A percentile compares a stretch with the other conserved stretches of the same genome.
phyloP scores from a whole-genome alignment of 2,113 vertebrate genomes.

The Pachycephala philippinensis region DNA sequence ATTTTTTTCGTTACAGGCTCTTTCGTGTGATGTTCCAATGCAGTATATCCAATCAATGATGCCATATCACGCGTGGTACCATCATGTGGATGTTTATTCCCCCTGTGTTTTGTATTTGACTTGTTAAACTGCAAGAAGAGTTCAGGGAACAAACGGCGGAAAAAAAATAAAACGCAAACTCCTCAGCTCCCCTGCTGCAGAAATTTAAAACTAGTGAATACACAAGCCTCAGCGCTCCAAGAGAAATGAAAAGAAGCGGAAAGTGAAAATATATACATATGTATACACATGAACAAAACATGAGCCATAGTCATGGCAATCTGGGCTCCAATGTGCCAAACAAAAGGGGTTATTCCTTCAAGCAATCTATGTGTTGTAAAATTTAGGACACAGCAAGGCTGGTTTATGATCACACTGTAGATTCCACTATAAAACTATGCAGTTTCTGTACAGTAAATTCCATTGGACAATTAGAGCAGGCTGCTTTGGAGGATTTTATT shows the following conservation, averaged over 20 bases:
- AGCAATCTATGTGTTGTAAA: slow-evolving; percentile 24
- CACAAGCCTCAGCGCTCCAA: slow-evolving; percentile 44
- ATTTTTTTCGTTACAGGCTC: slow-evolving; percentile 44
- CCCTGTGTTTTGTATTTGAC: slow-evolving; percentile 73
- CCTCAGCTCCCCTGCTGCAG: slow-evolving; percentile 42
- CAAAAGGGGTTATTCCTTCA: slow-evolving; percentile 45
- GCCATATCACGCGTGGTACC: slow-evolving; percentile 19
- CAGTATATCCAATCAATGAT: slow-evolving; percentile 70
- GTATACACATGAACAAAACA: slow-evolving; percentile 53
- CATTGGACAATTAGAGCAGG: neutral
- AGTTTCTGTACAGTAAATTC: neutral
- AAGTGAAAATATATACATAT: slow-evolving; percentile 49
- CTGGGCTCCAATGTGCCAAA: slow-evolving; percentile 28
- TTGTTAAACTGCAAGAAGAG: slow-evolving; percentile 75
- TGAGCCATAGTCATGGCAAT: slow-evolving; percentile 25
- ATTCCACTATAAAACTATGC: neutral
- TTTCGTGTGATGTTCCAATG: slow-evolving; percentile 59
- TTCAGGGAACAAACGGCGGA: slow-evolving; percentile 47
- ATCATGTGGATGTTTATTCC: slow-evolving; percentile 48
- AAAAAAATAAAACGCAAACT: slow-evolving; percentile 39
- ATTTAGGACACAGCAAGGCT: slow-evolving; percentile 41
- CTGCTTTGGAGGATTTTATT: neutral
- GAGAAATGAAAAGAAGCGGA: slow-evolving; percentile 47
- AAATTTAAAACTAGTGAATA: slow-evolving; percentile 58
- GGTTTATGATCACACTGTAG: slow-evolving; percentile 4